Evolutionary conservation across 2,797 vertebrate species (phyloP).

Genomic region (Apodemus agrarius): DNA sequence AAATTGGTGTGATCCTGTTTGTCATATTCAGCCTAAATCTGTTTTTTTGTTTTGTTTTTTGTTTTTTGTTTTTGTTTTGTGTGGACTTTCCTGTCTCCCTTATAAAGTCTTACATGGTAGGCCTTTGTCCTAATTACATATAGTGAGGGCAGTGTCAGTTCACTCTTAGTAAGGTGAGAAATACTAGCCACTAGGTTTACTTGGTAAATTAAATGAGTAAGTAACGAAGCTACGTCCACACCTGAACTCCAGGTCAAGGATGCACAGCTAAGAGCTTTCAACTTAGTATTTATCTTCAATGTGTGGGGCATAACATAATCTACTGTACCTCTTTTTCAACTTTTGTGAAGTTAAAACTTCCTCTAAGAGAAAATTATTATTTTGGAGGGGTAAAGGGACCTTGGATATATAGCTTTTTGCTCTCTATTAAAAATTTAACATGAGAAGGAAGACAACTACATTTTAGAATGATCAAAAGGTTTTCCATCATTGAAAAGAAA

Average conservation of each 20-base stretch:
- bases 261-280: background rate
- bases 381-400: background rate
- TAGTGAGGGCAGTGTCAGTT: background rate
- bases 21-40: background rate
- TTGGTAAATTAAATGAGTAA: conserved; percentile 69
- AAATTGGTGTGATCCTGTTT: conserved; percentile 30
- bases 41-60: background rate
- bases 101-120: background rate
- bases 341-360: conserved; percentile 37
- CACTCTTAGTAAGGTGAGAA: conserved; percentile 60
- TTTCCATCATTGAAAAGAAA: conserved; percentile 18
- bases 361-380: background rate
- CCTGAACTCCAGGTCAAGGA: background rate
- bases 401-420: background rate
- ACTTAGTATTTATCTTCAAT: background rate
- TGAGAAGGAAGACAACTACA: background rate
- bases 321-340: background rate
- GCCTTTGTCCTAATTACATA: conserved; percentile 41
- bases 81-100: background rate
- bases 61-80: no score
- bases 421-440: background rate
- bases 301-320: background rate
- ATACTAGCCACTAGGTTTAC: background rate
- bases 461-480: conserved; percentile 9
- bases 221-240: conserved; percentile 34